phyloP scores from a whole-genome alignment of 2,888 invertebrate genomes.

The Malthinus flaveolus region DNA sequence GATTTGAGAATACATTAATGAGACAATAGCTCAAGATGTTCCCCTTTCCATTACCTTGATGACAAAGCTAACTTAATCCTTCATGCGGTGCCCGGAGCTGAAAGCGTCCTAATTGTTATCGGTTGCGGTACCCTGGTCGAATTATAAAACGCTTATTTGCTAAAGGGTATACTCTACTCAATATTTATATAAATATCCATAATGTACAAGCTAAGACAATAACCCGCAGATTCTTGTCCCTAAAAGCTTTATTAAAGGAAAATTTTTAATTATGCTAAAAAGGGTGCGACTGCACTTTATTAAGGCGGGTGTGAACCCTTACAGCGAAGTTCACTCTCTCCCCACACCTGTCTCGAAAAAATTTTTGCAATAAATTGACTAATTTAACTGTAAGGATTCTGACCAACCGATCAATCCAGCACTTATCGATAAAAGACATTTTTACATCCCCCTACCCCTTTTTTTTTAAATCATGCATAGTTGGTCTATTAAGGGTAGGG shows the following conservation, averaged over 20 bases:
- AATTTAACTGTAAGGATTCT: too few species aligned
- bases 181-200: conserved; percentile 26
- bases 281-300: too few species aligned
- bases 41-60: conserved; percentile 54
- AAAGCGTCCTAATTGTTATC: conserved; percentile 51
- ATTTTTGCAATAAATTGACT: too few species aligned
- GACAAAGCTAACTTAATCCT: conserved; percentile 54
- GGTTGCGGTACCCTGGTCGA: conserved; percentile 44
- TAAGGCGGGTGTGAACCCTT: too few species aligned
- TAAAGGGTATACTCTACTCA: conserved; percentile 23
- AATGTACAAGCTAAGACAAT: conserved; percentile 17
- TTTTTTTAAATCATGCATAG: too few species aligned
- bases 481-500: too few species aligned
- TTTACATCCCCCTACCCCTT: too few species aligned
- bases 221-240: neutral
- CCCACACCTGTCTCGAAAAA: too few species aligned
- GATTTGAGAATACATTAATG: conserved; percentile 54
- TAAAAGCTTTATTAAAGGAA: conserved; percentile 8
- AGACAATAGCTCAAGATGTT: conserved; percentile 50
- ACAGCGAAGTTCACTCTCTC: too few species aligned
- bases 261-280: neutral
- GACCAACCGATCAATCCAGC: too few species aligned
- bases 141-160: conserved; percentile 31
- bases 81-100: conserved; percentile 44
- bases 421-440: too few species aligned